Evolutionary conservation across 2,888 invertebrate species (phyloP), one percentile per base, ranked within the genome.

Genomic region (Cosmopolites sordidus): DNA sequence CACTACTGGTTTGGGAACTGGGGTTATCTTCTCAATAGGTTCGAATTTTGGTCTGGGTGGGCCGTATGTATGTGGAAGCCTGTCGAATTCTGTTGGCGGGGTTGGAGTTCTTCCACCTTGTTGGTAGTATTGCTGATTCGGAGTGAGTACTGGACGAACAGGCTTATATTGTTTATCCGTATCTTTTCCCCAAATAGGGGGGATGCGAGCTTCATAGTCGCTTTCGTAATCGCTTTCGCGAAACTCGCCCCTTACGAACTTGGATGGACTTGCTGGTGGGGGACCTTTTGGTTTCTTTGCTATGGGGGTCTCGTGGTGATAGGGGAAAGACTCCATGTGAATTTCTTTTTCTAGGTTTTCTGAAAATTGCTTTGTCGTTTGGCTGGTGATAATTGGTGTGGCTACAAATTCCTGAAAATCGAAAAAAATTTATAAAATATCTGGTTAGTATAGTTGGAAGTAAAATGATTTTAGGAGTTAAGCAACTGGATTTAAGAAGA

Each of bases 211-310:
- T 55, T 84, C 85, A 58, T 83, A 81, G 66, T 87, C 86, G 65
- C 85, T 86, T 72, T 85, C 84, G 66, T 85, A 85, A 67, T 86
- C 86, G 65, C 83, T 86, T 68, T 82, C 83, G 46, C 78, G 76
- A 69, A 82, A 82, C 72, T 83, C 83, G 60, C 81, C 77, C 69
- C 80, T 83, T 15, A 80, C 72, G 69, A 85, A 86, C 72, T 80
- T 84, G 16, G 82, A 82, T 49, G 84, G 84, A 70, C 80, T 82
- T 16, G 80, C 78, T 43, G 81, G 78, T 18, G 78, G 76, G 33
- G 79, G 78, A 1, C 74, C 69, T 60, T 73, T 75, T 33, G 65
- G 68, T 60, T 69, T 67, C 51, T 69, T 70, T 27, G 69, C 69
- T 52, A 65, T 69, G 9, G 65, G 64, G 14, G 72, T 69, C 38